Percentiles rank a stretch among this genome's conserved stretches.
phyloP scores from a whole-genome alignment of 2,888 invertebrate species.

The Megalurothrips usitatus region DNA sequence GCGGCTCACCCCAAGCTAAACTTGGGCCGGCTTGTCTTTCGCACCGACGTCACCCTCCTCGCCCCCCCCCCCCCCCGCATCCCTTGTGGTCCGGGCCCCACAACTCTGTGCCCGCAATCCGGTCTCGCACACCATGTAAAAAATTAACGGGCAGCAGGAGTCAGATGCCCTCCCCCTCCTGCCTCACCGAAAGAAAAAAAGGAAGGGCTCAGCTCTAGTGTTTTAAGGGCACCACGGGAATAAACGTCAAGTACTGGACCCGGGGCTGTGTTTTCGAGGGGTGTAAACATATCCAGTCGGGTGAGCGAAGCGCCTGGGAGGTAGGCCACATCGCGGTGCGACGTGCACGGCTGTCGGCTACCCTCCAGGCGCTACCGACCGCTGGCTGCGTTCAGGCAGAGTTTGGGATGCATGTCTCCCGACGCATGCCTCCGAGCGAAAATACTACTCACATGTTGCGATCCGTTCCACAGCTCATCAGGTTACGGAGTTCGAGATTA shows the following conservation, averaged over 20 bases:
- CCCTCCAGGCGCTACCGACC: slow-evolving; percentile 2
- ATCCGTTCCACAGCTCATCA: too few relatives aligned
- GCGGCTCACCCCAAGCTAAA: neutral
- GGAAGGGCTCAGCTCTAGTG: neutral
- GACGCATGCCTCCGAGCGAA: too few relatives aligned
- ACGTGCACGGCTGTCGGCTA: neutral
- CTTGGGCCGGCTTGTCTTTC: neutral
- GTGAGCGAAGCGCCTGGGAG: neutral
- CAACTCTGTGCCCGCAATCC: too few relatives aligned
- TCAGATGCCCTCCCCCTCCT: neutral
- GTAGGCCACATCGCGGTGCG: neutral
- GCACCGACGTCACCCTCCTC: neutral
- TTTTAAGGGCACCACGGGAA: neutral
- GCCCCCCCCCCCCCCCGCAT: too few relatives aligned
- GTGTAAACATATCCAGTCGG: too few relatives aligned
- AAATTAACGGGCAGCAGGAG: neutral
- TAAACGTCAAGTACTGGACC: too few relatives aligned
- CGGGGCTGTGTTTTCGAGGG: too few relatives aligned
- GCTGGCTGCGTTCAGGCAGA: neutral
- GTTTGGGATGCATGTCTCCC: too few relatives aligned
- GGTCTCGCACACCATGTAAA: neutral
- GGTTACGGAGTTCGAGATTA: too few relatives aligned
- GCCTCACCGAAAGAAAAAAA: too few relatives aligned
- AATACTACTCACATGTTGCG: too few relatives aligned
- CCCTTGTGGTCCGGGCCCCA: too few relatives aligned